Conservation (phyloP, 2,888 invertebrate genomes). For the Himalopsyche tibetana region DNA sequence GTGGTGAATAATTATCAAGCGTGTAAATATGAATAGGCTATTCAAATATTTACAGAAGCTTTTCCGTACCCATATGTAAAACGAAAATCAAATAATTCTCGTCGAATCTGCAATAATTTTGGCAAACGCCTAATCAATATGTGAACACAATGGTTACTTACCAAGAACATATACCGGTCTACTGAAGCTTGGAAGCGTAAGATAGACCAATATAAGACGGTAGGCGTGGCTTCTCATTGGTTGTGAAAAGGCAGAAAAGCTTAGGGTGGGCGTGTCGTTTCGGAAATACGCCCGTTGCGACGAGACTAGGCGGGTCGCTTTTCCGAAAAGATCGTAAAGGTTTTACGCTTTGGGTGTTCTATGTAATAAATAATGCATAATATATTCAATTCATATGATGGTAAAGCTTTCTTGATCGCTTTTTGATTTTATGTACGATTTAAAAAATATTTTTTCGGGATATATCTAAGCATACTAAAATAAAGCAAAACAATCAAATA, state of each 20-base stretch:
- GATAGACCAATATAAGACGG: slow-evolving; percentile 68
- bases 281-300: slow-evolving; percentile 71
- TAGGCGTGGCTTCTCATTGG: slow-evolving; percentile 64
- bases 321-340: slow-evolving; percentile 45
- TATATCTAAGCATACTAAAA: too few species aligned
- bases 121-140: slow-evolving; percentile 31
- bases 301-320: slow-evolving; percentile 46
- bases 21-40: too few species aligned
- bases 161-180: slow-evolving; percentile 10
- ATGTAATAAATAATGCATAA: neutral
- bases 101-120: slow-evolving; percentile 22
- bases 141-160: slow-evolving; percentile 20
- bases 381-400: neutral
- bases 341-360: neutral
- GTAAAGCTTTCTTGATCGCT: neutral
- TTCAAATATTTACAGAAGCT: too few species aligned
- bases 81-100: neutral
- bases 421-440: neutral
- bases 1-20: too few species aligned
- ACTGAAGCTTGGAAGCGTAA: slow-evolving; percentile 37
- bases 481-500: too few species aligned
- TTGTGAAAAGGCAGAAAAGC: slow-evolving; percentile 67
- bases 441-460: too few species aligned
- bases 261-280: slow-evolving; percentile 73
- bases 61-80: neutral